Conservation (phyloP, 1,140 invertebrate genomes). For the Physella acuta region DNA sequence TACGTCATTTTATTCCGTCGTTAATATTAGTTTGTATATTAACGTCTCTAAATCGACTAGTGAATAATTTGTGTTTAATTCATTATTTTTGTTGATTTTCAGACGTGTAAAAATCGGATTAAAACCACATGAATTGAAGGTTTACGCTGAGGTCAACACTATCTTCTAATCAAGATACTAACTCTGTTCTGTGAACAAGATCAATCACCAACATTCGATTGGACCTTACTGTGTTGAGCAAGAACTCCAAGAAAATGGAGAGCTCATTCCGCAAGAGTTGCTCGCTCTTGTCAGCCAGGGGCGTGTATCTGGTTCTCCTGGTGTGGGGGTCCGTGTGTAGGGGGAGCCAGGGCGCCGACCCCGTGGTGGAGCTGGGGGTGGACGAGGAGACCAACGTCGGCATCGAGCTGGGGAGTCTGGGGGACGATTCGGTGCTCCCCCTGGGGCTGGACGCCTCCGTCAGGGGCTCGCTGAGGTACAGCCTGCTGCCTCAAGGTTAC, state of each 20-base stretch:
- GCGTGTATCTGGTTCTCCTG: not conserved
- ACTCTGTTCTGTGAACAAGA: not conserved
- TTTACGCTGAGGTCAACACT: too few relatives aligned
- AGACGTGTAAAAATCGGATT: too few relatives aligned
- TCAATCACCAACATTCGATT: not conserved
- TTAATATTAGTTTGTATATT: too few relatives aligned
- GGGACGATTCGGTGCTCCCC: conserved; percentile 16
- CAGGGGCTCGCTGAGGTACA: conserved; percentile 14
- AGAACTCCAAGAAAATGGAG: not conserved
- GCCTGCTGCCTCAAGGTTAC: conserved; percentile 15
- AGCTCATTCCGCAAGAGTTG: not conserved
- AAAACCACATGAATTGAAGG: too few relatives aligned
- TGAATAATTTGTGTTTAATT: too few relatives aligned
- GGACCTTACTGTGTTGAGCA: not conserved
- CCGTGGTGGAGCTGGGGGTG: not conserved
- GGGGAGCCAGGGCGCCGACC: not conserved
- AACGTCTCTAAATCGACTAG: too few relatives aligned
- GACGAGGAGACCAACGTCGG: conserved; percentile 11
- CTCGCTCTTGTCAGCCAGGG: not conserved
- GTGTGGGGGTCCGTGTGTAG: not conserved
- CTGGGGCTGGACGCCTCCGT: conserved; percentile 7
- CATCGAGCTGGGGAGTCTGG: conserved; percentile 16
- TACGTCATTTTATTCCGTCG: too few relatives aligned
- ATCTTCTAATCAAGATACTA: not conserved
- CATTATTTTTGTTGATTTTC: too few relatives aligned